Evolutionary conservation across 2,113 vertebrate species (phyloP).

Genomic region (Prochilodus magdalenae): DNA sequence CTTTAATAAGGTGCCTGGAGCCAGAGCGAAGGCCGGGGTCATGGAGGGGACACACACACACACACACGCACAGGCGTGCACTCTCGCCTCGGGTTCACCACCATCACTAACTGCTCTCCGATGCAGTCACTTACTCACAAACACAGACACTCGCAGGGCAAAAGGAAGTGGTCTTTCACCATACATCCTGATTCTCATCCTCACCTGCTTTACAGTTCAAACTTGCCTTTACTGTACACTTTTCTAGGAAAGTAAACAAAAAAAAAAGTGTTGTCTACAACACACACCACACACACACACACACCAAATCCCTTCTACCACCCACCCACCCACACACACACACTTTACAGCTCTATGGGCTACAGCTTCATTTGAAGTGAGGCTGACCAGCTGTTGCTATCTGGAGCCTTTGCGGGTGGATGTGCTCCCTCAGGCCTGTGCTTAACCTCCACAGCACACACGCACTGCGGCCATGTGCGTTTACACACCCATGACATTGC

Average conservation of each 20-base stretch:
- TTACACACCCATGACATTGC: neutral
- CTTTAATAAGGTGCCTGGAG: slow-evolving; percentile 76
- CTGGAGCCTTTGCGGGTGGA: neutral
- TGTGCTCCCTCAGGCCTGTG: neutral
- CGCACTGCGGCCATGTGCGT: neutral
- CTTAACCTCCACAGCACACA: slow-evolving; percentile 4
- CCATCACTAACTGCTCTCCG: slow-evolving; percentile 29
- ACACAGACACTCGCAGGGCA: neutral
- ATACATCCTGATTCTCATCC: neutral
- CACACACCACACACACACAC: slow-evolving; percentile 1
- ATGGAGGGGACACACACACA: slow-evolving; percentile 71
- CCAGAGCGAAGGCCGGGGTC: slow-evolving; percentile 72
- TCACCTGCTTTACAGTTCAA: neutral
- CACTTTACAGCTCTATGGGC: neutral
- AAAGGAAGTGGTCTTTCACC: neutral
- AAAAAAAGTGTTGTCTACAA: too few relatives aligned
- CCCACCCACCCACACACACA: neutral
- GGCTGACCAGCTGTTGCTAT: slow-evolving; percentile 6
- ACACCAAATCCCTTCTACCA: neutral
- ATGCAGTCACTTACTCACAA: slow-evolving; percentile 13
- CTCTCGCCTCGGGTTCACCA: slow-evolving; percentile 26
- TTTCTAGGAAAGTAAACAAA: neutral
- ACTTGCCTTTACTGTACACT: neutral
- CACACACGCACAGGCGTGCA: slow-evolving; percentile 25
- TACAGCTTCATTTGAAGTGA: slow-evolving; percentile 11